phyloP scores from a whole-genome alignment of 2,113 vertebrate genomes.

The Odobenus rosmarus region DNA sequence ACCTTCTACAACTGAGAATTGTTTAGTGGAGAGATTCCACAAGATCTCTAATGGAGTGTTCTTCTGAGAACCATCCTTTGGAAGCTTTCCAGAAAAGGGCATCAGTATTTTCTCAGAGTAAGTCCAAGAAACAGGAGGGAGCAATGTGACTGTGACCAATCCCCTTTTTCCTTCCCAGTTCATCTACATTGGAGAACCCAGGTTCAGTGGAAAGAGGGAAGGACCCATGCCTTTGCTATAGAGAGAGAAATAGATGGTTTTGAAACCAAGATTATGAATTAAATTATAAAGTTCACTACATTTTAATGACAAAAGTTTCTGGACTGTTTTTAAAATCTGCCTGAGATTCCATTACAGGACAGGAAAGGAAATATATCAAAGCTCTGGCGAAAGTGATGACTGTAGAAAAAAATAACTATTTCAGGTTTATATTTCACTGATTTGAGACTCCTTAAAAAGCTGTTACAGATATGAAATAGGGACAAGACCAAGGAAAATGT shows the following conservation, averaged over 20 bases:
- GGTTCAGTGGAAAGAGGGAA: neutral
- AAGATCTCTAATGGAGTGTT: neutral
- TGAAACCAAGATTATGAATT: neutral
- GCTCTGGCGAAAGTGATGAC: neutral
- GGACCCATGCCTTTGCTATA: neutral
- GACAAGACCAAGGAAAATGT: conserved; percentile 74
- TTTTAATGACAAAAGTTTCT: neutral
- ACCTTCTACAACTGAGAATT: neutral
- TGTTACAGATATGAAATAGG: conserved; percentile 37
- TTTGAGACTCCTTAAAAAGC: neutral
- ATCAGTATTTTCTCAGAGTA: neutral
- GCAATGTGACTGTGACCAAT: neutral
- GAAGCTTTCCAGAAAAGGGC: neutral
- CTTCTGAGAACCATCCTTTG: neutral
- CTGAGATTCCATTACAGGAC: neutral
- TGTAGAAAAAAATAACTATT: neutral
- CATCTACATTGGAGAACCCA: neutral
- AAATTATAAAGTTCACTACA: neutral
- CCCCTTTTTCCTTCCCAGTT: neutral
- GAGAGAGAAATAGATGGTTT: neutral
- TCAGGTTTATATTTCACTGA: neutral
- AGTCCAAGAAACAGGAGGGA: neutral
- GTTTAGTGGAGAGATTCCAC: neutral
- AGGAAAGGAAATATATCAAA: neutral
- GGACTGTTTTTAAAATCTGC: neutral